Evolutionary conservation across 2,797 vertebrate genomes (phyloP), one percentile per base, ranked within the genome.

Genomic region (Champsocephalus esox): DNA sequence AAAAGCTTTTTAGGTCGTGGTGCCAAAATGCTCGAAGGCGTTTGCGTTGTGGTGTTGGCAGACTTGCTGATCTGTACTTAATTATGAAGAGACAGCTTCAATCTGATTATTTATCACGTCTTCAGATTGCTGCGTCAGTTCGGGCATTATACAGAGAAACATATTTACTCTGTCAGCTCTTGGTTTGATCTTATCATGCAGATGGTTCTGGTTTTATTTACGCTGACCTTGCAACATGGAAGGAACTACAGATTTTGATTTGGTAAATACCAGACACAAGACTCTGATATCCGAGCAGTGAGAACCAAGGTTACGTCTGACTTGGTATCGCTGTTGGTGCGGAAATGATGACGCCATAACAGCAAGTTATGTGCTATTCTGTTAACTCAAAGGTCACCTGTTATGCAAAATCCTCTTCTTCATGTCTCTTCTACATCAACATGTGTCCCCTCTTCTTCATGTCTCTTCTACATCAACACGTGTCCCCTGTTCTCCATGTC

Each of bases 151-250:
- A 32, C 12, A 52, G 21, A 38, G 9, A 38, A 9, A 21, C 13
- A 9, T 12, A 13, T 21, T 0, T 0, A 17, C 24, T 34, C 10
- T 32, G 7, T 6, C 4, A 10, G 28, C 4, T 9, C 2, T 11
- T 38, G 10, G 17, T 17, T 9, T 38, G 9, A 13, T 51, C 4
- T 14, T n/a, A 11, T 45, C 41, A 12, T 14, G 41, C 6, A 50
- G 19, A 32, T 45, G 17, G 43, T 71, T 62, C 17, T 12, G 17
- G 6, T 56, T 57, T n/a, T 24, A 43, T 41, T 38, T 38, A 38
- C 0, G 10, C 12, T n/a, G 24, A 32, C 45, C 14, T 13, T 3
- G 5, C 8, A 1, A 38, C 34, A 38, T 51, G 3, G 17, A n/a
- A 11, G 5, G 41, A 49, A 62, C 41, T 38, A n/a, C 13, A 45